phyloP scores from a whole-genome alignment of 2,797 vertebrate genomes.

The Hypotaenidia philippensis region DNA sequence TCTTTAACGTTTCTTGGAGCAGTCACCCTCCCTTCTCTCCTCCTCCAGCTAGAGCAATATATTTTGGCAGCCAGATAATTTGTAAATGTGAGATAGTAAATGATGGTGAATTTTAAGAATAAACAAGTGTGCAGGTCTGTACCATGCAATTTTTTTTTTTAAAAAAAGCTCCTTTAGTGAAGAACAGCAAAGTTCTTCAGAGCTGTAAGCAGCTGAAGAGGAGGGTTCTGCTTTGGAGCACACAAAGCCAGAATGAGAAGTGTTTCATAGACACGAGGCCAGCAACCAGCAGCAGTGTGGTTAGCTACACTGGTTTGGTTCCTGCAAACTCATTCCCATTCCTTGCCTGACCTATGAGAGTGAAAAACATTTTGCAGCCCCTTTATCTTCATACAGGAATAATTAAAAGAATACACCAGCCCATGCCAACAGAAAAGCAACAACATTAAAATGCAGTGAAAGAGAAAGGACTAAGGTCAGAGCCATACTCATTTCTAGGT shows the following conservation, averaged over 20 bases:
- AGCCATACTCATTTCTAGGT: constrained; percentile 94
- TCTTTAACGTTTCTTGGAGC: not conserved
- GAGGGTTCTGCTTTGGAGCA: not conserved
- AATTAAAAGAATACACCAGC: not conserved
- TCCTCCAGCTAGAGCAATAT: not conserved
- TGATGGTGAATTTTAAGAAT: not conserved
- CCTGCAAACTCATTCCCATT: not conserved
- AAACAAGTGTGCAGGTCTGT: not conserved
- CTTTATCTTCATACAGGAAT: not conserved
- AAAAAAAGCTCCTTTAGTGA: not conserved
- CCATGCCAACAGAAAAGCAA: not conserved
- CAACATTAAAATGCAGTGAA: not conserved
- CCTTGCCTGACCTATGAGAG: not conserved
- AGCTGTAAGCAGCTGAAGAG: not conserved
- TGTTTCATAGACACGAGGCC: not conserved
- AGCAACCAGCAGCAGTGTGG: not conserved
- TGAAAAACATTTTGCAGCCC: not conserved
- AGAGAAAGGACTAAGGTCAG: not conserved
- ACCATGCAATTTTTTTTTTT: not conserved
- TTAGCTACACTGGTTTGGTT: not conserved
- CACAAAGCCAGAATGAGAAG: not conserved
- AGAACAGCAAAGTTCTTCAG: not conserved
- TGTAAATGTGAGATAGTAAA: not conserved
- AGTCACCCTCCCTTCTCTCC: not conserved
- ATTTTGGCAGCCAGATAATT: not conserved